Conservation (phyloP, 1,140 invertebrate species). For the Sarcophaga bullata region DNA sequence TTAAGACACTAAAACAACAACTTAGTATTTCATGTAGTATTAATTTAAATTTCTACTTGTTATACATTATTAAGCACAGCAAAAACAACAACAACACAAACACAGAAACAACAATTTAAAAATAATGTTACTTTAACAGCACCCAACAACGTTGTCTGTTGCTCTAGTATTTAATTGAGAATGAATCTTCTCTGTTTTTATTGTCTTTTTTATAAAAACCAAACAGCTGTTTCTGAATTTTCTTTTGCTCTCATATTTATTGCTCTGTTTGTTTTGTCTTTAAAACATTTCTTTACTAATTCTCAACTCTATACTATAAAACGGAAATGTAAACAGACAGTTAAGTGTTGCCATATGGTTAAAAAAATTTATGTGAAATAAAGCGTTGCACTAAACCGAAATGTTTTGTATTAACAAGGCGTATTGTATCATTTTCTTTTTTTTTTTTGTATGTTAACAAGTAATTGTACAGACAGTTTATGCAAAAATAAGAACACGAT, state of each 20-base stretch:
- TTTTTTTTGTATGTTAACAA: no score
- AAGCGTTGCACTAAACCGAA: no score
- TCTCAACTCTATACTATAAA: no score
- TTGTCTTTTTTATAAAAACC: not conserved
- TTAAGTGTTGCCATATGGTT: no score
- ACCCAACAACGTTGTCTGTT: slow-evolving; percentile 16
- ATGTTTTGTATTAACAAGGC: no score
- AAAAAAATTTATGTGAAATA: no score
- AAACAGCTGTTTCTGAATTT: not conserved
- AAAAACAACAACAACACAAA: not conserved
- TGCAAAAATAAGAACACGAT: no score
- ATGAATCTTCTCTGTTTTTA: not conserved
- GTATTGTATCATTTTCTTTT: no score
- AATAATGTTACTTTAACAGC: not conserved
- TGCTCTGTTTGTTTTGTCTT: not conserved
- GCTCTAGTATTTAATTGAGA: slow-evolving; percentile 18
- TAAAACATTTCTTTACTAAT: not conserved
- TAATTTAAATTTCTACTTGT: not conserved
- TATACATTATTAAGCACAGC: no score
- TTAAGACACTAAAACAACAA: not conserved
- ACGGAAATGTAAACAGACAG: no score
- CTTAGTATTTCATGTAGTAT: not conserved
- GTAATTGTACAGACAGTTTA: no score
- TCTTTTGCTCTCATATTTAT: not conserved
- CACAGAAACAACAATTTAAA: not conserved